Evolutionary conservation across 2,797 vertebrate species (phyloP), one percentile per base, ranked within the genome.

Genomic region (Jordanella pulchra): DNA sequence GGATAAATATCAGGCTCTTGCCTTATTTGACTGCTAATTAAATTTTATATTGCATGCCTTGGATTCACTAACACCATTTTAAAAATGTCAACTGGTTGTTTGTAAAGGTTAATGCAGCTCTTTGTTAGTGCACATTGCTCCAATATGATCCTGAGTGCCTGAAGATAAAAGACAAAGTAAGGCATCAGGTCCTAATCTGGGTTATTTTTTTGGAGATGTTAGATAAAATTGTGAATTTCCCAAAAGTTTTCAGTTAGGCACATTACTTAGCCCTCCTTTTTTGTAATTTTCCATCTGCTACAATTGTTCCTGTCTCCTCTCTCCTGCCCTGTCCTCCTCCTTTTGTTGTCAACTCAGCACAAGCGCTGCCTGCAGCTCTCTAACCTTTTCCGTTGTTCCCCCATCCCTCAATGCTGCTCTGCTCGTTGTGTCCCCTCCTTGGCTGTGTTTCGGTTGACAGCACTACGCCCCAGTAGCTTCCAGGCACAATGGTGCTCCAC

Each of bases 351-450:
- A 80, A 73, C 77, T 89, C 79, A 39, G 75, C 77, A 75, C 79
- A 74, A 48, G 58, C 39, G 39, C 86, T 77, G 75, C 88, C 84
- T 75, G 78, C 87, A 75, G 84, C 73, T 83, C 88, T 86, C 88
- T 90, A 91, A 92, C 91, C 91, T 91, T 87, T 89, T 84, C 80
- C 50, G 86, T 78, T 84, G 89, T 88, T 89, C 82, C 81, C 35
- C 85, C 73, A 60, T 87, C 84, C 83, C 85, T 90, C 87, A 90
- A 84, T 92, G 89, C 85, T 21, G 58, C 44, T 4, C 72, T 14
- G 72, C 75, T 88, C 77, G 73, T 55, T 60, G 65, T 56, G 47
- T 87, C 83, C 87, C 88, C 85, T 84, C 88, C 81, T 85, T 67
- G 83, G 80, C 87, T 86, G 83, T 84, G 87, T 89, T n/a, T 89